phyloP scores from a whole-genome alignment of 2,797 vertebrate genomes.

The Crenichthys baileyi region DNA sequence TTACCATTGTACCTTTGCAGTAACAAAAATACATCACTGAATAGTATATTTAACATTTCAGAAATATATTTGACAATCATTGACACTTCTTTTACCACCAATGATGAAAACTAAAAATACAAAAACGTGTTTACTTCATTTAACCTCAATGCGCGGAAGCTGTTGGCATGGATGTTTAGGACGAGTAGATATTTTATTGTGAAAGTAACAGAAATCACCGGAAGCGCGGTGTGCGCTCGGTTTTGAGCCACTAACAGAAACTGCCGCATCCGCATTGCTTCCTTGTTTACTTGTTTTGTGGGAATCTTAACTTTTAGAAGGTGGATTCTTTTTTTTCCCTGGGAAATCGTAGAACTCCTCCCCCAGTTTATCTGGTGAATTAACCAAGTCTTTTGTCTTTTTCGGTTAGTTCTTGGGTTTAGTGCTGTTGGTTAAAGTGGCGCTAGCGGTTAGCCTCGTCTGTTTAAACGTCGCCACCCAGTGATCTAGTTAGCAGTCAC shows the following conservation, averaged over 20 bases:
- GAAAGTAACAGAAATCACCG: constrained; percentile 15
- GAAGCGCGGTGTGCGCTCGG: constrained; percentile 17
- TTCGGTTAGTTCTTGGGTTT: constrained; percentile 1
- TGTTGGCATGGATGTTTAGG: too few relatives aligned
- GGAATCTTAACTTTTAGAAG: constrained; percentile 16
- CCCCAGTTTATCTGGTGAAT: constrained; percentile 29
- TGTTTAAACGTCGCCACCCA: constrained; percentile 21
- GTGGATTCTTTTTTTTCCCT: not conserved
- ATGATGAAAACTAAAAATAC: not conserved
- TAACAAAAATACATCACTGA: not conserved
- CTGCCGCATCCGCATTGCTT: constrained; percentile 66
- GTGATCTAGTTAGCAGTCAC: not conserved
- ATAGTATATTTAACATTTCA: not conserved
- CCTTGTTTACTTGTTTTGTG: constrained; percentile 66
- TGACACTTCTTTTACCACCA: not conserved
- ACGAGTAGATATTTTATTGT: constrained; percentile 18
- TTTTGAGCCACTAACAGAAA: constrained; percentile 4
- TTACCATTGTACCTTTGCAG: not conserved
- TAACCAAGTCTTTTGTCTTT: not conserved
- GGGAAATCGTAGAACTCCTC: not conserved
- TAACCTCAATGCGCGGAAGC: not conserved
- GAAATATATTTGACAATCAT: not conserved
- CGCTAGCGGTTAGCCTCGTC: constrained; percentile 7
- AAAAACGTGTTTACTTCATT: not conserved
- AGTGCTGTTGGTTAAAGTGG: not conserved